These are phyloP conservation scores for Nansenia antarctica DNA, from an alignment of 2,113 vertebrate species.

Conservation along the genomic window DNA sequence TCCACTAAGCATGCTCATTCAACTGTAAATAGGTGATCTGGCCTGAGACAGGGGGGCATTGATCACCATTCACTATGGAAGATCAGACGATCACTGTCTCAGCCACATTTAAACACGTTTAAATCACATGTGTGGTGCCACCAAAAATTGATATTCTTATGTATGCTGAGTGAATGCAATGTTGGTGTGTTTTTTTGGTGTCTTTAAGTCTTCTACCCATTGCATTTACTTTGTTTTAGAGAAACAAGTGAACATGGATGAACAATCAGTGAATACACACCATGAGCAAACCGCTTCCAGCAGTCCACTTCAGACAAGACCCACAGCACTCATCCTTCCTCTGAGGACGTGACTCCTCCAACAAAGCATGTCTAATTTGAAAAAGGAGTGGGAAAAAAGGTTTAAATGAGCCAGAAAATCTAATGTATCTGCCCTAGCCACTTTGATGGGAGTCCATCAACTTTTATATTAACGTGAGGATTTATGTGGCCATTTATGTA, in stretches of 20 bases:
- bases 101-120: too few species aligned
- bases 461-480: conserved; percentile 65
- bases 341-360: conserved; percentile 50
- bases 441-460: conserved; percentile 69
- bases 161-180: not conserved
- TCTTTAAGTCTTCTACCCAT: conserved; percentile 34
- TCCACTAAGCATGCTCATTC: too few species aligned
- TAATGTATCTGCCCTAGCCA: conserved; percentile 68
- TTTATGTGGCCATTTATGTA: conserved; percentile 67
- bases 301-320: conserved; percentile 39
- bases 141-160: too few species aligned
- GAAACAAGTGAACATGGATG: conserved; percentile 27
- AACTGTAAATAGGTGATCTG: too few species aligned
- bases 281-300: conserved; percentile 47
- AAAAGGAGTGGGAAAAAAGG: conserved; percentile 29
- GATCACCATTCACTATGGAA: too few species aligned
- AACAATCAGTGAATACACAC: conserved; percentile 38
- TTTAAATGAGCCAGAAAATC: conserved; percentile 77
- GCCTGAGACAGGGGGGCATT: too few species aligned
- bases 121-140: too few species aligned
- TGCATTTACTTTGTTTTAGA: conserved; percentile 30
- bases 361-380: conserved; percentile 72
- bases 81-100: too few species aligned
- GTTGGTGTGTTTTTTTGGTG: not conserved
- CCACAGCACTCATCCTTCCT: conserved; percentile 40